Percentiles rank a stretch among this genome's conserved stretches.
phyloP scores from a whole-genome alignment of 2,113 vertebrate species.

The Trochalopteron elliotii region DNA sequence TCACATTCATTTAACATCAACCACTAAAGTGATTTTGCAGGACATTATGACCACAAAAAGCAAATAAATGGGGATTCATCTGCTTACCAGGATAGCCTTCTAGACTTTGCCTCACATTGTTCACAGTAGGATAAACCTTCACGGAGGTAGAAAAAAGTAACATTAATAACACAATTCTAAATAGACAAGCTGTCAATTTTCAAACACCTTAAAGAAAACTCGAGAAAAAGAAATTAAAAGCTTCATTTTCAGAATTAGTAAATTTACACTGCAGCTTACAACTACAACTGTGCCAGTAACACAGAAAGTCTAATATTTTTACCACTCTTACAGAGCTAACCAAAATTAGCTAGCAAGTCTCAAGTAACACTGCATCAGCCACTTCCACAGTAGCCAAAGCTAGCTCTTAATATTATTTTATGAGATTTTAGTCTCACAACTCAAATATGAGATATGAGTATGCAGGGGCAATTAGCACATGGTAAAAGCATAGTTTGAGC shows the following conservation, averaged over 20 bases:
- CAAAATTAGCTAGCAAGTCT: background rate
- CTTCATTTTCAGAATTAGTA: background rate
- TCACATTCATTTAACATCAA: background rate
- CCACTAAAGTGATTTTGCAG: background rate
- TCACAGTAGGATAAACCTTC: slow-evolving; percentile 94
- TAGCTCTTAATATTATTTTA: background rate
- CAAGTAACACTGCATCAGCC: background rate
- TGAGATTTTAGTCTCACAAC: background rate
- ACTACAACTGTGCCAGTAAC: background rate
- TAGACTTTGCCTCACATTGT: slow-evolving; percentile 93
- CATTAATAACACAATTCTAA: background rate
- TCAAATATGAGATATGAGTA: rapidly evolving
- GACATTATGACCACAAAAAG: background rate
- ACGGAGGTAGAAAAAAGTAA: background rate
- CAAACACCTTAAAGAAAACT: background rate
- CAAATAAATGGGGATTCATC: background rate
- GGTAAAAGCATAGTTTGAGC: background rate
- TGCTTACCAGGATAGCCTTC: slow-evolving; percentile 94
- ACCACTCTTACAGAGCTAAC: background rate
- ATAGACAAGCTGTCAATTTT: background rate
- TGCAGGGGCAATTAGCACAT: background rate
- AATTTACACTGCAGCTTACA: background rate
- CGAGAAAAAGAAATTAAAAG: background rate
- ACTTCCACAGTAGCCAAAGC: background rate
- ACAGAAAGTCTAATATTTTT: background rate